A percentile compares a stretch with the other conserved stretches of the same genome.
phyloP scores from a whole-genome alignment of 2,888 invertebrate species.

The Spilarctia lutea region DNA sequence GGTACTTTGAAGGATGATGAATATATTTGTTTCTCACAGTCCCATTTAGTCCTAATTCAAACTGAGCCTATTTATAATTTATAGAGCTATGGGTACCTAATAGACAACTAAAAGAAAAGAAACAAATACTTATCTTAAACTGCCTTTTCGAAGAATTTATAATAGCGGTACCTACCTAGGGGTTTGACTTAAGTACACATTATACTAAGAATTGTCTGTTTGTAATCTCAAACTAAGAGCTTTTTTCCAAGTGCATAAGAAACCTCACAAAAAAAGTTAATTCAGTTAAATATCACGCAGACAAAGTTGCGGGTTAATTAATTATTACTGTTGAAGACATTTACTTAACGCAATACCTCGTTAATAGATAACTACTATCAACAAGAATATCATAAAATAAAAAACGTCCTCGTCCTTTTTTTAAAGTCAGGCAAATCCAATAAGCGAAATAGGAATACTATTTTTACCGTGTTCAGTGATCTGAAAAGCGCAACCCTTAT shows the following conservation, averaged over 20 bases:
- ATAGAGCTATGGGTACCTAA: no score
- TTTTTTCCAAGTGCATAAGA: no score
- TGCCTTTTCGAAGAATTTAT: background rate
- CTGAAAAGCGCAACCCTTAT: conserved; percentile 61
- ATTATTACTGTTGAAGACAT: background rate
- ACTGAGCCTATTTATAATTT: no score
- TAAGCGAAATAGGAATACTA: conserved; percentile 56
- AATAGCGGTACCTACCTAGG: background rate
- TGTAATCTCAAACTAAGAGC: no score
- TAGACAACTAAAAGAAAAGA: no score
- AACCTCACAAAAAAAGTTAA: no score
- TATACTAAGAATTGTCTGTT: background rate
- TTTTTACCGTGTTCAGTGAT: conserved; percentile 61
- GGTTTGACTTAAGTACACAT: background rate
- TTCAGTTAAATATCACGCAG: no score
- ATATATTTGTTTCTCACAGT: no score
- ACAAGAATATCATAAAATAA: background rate
- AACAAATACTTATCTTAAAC: background rate
- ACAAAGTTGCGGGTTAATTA: no score
- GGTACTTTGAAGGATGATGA: no score
- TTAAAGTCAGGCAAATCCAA: conserved; percentile 56
- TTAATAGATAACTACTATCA: background rate
- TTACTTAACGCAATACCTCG: background rate
- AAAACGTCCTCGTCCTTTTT: background rate
- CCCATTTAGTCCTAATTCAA: no score